Evolutionary conservation across 2,888 invertebrate genomes (phyloP), one percentile per base, ranked within the genome.

Genomic region (Crioceris asparagi): DNA sequence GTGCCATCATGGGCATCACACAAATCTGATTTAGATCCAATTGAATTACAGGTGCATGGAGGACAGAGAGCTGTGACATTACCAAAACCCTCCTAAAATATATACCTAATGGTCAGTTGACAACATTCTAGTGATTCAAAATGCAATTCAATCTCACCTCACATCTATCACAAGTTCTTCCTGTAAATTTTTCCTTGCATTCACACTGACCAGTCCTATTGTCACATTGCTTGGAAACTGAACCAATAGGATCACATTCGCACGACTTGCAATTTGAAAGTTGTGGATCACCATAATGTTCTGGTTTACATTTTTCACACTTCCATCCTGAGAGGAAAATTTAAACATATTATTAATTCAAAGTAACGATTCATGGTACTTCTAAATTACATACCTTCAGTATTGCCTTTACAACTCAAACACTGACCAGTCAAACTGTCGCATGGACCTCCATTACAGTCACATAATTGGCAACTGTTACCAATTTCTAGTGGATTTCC

Each of bases 391-490:
- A 15, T 51, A 64, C 64, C 83, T 53, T 73, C 73, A 1, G 83
- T 83, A 55, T 82, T 79, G 31, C 79, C 77, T 35, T 70, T 77
- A 57, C 96, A 96, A 27, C 80, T 78, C 37, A 87, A 73, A 63
- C 97, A 97, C 46, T 76, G 75, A 2, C 97, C 97, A 0, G 84
- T 83, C 48, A 72, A 65, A 26, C 77, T 72, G 63, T 94, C 85
- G 65, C 97, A 90, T 1, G 83, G 81, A 2, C 83, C 85, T 1
- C 86, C 90, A 35, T 79, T 83, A 61, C 97, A 98, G 23, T 75
- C 72, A 63, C 97, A 97, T 0, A 76, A 76, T 51, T 70, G 68
- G 57, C 96, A 92, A 14, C 65, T 69, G 29, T 79, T 78, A 3
- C 85, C 88, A 3, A 73, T 62, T 25, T 71, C 68, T 2, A 71